Conservation (phyloP, 2,113 vertebrate species). For the Xyrauchen texanus region DNA sequence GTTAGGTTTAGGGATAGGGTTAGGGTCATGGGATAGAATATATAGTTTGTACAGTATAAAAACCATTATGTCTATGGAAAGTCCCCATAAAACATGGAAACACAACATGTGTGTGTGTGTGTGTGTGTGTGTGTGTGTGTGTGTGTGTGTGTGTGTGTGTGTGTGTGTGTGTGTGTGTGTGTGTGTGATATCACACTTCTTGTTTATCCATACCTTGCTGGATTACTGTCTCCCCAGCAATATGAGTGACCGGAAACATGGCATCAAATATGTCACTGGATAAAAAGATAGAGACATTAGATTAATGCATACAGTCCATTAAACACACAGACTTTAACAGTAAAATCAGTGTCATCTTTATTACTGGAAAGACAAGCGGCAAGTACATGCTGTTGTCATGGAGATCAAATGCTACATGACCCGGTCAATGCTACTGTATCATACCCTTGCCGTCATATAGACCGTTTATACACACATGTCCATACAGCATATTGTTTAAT, state of each 20-base stretch:
- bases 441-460: neutral
- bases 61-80: no score
- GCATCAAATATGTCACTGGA: slow-evolving; percentile 96
- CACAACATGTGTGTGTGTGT: no score
- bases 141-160: no score
- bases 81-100: no score
- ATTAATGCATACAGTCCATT: neutral
- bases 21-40: no score
- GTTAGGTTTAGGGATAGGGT: no score
- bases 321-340: neutral
- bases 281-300: slow-evolving; percentile 54
- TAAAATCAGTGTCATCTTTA: neutral
- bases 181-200: slow-evolving; percentile 17
- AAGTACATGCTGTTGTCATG: neutral
- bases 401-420: slow-evolving; percentile 4
- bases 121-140: no score
- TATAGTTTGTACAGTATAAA: no score
- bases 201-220: slow-evolving; percentile 63
- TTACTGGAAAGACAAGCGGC: neutral
- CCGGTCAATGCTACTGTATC: neutral
- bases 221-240: slow-evolving; percentile 95
- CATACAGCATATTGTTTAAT: neutral
- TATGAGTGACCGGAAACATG: slow-evolving; percentile 97
- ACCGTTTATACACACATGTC: neutral
- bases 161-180: slow-evolving; percentile 12